Conservation (phyloP, 2,888 invertebrate species). For the Oeneis ivallda region DNA sequence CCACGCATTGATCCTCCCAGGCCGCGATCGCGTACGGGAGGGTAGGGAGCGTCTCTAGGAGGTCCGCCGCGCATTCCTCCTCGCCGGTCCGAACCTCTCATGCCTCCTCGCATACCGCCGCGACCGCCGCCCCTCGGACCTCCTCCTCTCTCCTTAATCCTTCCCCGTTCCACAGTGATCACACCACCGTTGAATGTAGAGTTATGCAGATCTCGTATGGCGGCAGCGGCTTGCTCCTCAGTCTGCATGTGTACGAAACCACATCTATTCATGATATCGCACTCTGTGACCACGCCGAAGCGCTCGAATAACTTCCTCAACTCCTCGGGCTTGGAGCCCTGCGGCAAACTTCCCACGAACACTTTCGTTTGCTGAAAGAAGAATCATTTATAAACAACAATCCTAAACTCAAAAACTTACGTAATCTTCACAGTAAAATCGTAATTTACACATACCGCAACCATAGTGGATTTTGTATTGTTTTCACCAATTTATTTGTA, state of each 20-base stretch:
- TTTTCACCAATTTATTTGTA: constrained; percentile 24
- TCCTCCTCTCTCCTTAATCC: constrained; percentile 86
- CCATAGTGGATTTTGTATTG: constrained; percentile 53
- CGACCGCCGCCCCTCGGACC: constrained; percentile 66
- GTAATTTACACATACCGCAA: constrained; percentile 65
- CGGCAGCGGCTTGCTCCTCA: constrained; percentile 89
- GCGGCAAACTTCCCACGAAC: constrained; percentile 95
- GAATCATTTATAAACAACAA: constrained; percentile 24
- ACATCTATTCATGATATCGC: constrained; percentile 96
- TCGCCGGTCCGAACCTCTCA: constrained; percentile 63
- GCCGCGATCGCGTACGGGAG: constrained; percentile 54
- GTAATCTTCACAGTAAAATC: constrained; percentile 32
- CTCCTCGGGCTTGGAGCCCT: constrained; percentile 91
- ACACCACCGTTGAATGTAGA: constrained; percentile 91
- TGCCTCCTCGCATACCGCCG: constrained; percentile 71
- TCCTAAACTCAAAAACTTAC: constrained; percentile 33
- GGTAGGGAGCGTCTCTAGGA: constrained; percentile 54
- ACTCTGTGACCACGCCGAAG: constrained; percentile 94
- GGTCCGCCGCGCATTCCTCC: constrained; percentile 63
- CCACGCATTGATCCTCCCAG: constrained; percentile 73
- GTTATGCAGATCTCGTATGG: constrained; percentile 90
- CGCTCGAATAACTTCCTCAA: constrained; percentile 91
- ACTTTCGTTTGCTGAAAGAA: constrained; percentile 88
- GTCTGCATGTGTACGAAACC: constrained; percentile 96
- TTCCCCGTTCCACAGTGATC: constrained; percentile 92